These are phyloP conservation scores for Cassiopea xamachana DNA, from an alignment of 30 jellyfish, hydroid and myxozoan genomes.

Conservation along the genomic window DNA sequence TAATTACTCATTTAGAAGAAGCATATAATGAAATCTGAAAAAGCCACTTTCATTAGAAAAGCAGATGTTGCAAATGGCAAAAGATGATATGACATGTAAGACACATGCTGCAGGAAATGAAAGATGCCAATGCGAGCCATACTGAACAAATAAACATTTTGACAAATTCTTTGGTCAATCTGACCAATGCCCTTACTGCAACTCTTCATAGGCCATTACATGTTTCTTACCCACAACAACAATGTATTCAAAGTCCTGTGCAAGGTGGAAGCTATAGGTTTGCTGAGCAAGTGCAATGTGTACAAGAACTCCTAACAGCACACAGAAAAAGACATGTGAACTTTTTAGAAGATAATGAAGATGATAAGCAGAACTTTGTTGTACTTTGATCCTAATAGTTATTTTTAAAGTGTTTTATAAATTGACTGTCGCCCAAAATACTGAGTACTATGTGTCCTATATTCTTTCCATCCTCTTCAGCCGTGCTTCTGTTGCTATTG, in stretches of 20 bases:
- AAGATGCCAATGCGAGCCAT: slow-evolving; percentile 4
- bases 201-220: slow-evolving; percentile 45
- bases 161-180: slow-evolving; percentile 41
- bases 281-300: not conserved
- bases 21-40: slow-evolving; percentile 25
- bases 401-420: not conserved
- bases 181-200: slow-evolving; percentile 60
- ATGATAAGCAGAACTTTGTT: not conserved
- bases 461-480: slow-evolving; percentile 29
- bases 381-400: not conserved
- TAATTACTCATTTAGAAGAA: slow-evolving; percentile 34
- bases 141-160: slow-evolving; percentile 45
- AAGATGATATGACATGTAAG: slow-evolving; percentile 36
- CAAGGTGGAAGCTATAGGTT: slow-evolving; percentile 47
- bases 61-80: slow-evolving; percentile 56
- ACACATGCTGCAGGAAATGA: slow-evolving; percentile 43
- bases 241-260: slow-evolving; percentile 14
- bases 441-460: slow-evolving; percentile 32
- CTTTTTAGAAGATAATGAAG: not conserved
- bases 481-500: not conserved
- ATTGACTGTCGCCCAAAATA: slow-evolving; percentile 21
- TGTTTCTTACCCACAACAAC: slow-evolving; percentile 31
- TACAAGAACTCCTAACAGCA: not conserved
- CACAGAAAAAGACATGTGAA: not conserved
- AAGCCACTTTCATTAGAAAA: slow-evolving; percentile 43